These are phyloP conservation scores for Argyrosomus japonicus DNA, from an alignment of 2,113 vertebrate genomes.

Conservation along the genomic window DNA sequence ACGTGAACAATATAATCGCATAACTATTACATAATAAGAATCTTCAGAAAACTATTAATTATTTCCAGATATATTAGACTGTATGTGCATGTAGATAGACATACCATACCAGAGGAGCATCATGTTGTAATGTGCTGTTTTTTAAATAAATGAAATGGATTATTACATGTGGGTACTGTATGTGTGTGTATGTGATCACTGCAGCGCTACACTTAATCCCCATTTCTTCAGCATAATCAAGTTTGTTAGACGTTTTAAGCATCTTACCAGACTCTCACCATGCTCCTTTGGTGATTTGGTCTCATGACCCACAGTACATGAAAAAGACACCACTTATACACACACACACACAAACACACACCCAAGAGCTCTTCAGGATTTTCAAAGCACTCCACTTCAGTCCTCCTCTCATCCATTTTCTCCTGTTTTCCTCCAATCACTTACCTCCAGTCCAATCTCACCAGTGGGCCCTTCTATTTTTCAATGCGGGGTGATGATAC, in stretches of 20 bases:
- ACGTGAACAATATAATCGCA: too few species aligned
- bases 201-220: background rate
- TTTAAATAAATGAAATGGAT: too few species aligned
- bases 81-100: too few species aligned
- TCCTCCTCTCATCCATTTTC: constrained; percentile 45
- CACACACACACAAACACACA: background rate
- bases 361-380: constrained; percentile 45
- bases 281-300: constrained; percentile 34
- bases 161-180: too few species aligned
- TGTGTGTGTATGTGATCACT: constrained; percentile 10
- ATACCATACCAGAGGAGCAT: too few species aligned
- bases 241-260: constrained; percentile 37
- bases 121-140: too few species aligned
- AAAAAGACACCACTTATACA: constrained; percentile 2
- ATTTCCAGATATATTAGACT: too few species aligned
- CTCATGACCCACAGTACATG: background rate
- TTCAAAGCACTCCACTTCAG: constrained; percentile 46
- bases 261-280: constrained; percentile 27
- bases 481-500: constrained; percentile 43
- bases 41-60: too few species aligned
- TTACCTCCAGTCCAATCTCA: constrained; percentile 53
- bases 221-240: constrained; percentile 49
- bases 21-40: too few species aligned
- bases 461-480: constrained; percentile 43
- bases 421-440: constrained; percentile 60